A percentile compares a stretch with the other conserved stretches of the same genome.
Evolutionary conservation across 2,113 vertebrate species (phyloP).

Genomic region (Neotoma lepida): DNA sequence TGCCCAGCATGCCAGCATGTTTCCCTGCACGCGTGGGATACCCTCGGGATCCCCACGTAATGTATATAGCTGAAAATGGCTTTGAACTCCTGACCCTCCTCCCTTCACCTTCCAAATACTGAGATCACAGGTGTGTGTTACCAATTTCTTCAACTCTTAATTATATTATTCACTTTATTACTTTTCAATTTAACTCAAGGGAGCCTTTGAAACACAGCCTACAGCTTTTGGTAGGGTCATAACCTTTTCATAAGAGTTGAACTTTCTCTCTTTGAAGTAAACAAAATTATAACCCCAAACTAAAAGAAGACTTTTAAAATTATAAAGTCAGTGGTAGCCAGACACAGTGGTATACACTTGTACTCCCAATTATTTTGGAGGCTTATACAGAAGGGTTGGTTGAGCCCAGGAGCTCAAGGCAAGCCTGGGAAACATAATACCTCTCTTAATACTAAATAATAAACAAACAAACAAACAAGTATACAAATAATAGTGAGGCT

Average conservation of each 20-base stretch:
- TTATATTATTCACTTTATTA: no score
- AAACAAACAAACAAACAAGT: not conserved
- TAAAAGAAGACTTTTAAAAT: conserved; percentile 24
- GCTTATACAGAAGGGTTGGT: not conserved
- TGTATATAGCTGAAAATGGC: not conserved
- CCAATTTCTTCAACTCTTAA: not conserved
- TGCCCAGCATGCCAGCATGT: no score
- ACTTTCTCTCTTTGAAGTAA: conserved; percentile 3
- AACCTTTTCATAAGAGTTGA: not conserved
- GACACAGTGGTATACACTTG: not conserved
- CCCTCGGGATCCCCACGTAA: no score
- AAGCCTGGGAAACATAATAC: not conserved
- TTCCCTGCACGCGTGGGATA: no score
- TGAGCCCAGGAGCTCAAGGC: not conserved
- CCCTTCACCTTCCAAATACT: not conserved
- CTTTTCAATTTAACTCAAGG: not conserved
- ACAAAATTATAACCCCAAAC: conserved; percentile 1
- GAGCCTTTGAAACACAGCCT: not conserved
- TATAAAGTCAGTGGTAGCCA: not conserved
- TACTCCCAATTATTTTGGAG: not conserved
- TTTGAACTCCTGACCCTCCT: not conserved
- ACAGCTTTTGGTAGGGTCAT: not conserved
- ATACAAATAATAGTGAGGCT: not conserved
- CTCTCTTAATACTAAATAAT: not conserved
- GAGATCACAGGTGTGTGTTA: not conserved